These are phyloP conservation scores for Carterocephalus palaemon DNA, from an alignment of 2,888 invertebrate species.

Conservation along the genomic window DNA sequence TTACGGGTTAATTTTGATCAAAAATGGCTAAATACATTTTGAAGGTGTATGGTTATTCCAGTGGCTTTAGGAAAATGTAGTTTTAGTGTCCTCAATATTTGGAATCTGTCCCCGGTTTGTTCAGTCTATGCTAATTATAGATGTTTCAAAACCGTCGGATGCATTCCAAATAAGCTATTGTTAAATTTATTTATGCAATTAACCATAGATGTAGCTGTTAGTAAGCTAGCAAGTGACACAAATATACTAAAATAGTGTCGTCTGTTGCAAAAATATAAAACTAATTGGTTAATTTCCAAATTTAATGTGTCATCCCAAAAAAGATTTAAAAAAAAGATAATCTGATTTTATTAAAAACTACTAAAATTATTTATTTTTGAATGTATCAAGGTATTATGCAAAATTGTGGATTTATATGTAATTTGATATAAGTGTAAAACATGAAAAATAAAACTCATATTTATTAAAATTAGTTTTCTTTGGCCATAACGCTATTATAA, in stretches of 20 bases:
- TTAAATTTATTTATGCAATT: constrained; percentile 21
- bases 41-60: no score
- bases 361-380: constrained; percentile 11
- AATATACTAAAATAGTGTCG: not conserved
- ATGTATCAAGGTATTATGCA: not conserved
- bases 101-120: constrained; percentile 33
- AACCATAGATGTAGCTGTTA: constrained; percentile 5
- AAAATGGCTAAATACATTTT: no score
- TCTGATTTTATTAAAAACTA: no score
- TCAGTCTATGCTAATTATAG: constrained; percentile 28
- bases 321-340: no score
- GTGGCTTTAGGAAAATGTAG: constrained; percentile 11
- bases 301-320: no score
- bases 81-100: constrained; percentile 35
- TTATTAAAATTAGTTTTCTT: no score
- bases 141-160: constrained; percentile 20
- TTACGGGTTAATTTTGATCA: constrained; percentile 23
- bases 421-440: no score
- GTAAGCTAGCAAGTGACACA: no score
- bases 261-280: not conserved
- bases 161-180: constrained; percentile 29
- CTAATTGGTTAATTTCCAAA: no score
- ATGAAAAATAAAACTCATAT: no score
- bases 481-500: no score
- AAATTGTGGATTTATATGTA: not conserved